These are phyloP conservation scores for Ferrisia virgata DNA, from an alignment of 2,888 invertebrate genomes.

Conservation along the genomic window DNA sequence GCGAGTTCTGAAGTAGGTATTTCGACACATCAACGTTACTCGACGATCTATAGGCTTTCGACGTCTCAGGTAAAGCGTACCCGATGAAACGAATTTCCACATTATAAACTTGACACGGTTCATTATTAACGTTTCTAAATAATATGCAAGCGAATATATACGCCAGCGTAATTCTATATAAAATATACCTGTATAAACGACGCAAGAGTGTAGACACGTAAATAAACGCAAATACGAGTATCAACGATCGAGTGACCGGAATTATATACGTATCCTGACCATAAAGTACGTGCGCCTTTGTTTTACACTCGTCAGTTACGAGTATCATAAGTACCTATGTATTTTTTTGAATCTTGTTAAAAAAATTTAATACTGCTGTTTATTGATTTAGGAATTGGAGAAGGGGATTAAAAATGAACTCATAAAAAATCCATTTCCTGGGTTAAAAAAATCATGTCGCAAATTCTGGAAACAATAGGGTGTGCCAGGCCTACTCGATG, in stretches of 20 bases:
- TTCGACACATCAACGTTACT: not conserved
- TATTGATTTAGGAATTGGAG: too few species aligned
- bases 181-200: not conserved
- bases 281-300: too few species aligned
- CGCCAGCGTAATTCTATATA: not conserved
- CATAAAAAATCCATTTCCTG: too few species aligned
- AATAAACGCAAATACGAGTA: not conserved
- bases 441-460: too few species aligned
- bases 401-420: too few species aligned
- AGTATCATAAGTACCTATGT: too few species aligned
- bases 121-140: conserved; percentile 16
- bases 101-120: conserved; percentile 11
- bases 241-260: not conserved
- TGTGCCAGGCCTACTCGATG: too few species aligned
- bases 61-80: conserved; percentile 1
- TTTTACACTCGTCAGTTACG: too few species aligned
- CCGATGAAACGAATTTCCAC: not conserved
- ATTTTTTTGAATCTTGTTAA: too few species aligned
- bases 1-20: not conserved
- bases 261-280: not conserved
- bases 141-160: conserved; percentile 9
- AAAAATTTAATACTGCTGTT: too few species aligned
- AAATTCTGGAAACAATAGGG: too few species aligned
- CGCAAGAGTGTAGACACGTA: not conserved
- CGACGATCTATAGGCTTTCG: not conserved